phyloP scores from a whole-genome alignment of 1,140 invertebrate genomes.

The Drosophila azteca region DNA sequence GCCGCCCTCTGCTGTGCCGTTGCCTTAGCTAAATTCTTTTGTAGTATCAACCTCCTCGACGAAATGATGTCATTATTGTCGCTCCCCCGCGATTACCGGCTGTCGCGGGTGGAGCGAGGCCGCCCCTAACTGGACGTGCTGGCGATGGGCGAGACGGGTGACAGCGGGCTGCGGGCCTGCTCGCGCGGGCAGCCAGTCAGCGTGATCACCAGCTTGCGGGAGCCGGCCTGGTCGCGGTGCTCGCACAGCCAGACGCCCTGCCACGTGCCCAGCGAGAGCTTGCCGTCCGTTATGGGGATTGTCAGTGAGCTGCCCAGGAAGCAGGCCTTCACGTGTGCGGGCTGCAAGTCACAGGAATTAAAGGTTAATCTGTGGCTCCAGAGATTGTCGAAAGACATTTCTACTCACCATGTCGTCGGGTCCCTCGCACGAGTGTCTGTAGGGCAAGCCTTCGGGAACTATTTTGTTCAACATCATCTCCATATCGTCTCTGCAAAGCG shows the following conservation, averaged over 20 bases:
- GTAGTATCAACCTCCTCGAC: conserved; percentile 84
- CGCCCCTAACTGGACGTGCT: conserved; percentile 94
- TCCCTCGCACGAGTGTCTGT: conserved; percentile 98
- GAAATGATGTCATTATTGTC: conserved; percentile 84
- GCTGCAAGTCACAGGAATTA: conserved; percentile 85
- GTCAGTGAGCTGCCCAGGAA: conserved; percentile 97
- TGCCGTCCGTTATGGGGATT: conserved; percentile 97
- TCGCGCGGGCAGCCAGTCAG: conserved; percentile 94
- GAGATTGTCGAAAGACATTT: neutral
- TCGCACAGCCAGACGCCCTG: conserved; percentile 99
- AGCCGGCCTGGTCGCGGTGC: conserved; percentile 97
- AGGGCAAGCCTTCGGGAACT: conserved; percentile 97
- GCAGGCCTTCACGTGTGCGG: conserved; percentile 98
- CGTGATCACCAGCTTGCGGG: conserved; percentile 95
- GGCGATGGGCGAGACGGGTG: conserved; percentile 92
- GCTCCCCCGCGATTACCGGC: conserved; percentile 84
- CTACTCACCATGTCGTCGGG: conserved; percentile 97
- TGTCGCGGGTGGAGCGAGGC: conserved; percentile 84
- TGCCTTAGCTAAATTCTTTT: conserved; percentile 83
- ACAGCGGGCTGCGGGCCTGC: conserved; percentile 91
- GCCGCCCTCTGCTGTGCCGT: conserved; percentile 73
- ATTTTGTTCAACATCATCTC: conserved; percentile 99
- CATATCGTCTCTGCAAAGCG: conserved; percentile 92
- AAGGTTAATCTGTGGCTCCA: neutral
- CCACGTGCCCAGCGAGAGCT: conserved; percentile 97